Evolutionary conservation across 2,888 invertebrate genomes (phyloP).

Genomic region (Cordilura impudica): DNA sequence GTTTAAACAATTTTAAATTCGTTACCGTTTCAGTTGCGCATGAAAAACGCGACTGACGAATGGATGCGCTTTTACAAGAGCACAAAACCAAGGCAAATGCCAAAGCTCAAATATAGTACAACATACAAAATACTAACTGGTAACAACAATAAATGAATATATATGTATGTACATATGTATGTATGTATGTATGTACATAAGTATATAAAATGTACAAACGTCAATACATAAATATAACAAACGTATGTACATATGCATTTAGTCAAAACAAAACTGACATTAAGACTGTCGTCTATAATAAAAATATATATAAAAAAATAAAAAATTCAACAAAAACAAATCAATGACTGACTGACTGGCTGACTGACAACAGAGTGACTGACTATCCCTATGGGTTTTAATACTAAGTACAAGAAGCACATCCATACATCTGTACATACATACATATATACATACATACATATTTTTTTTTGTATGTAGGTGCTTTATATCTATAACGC

Average conservation of each 20-base stretch:
- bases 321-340: neutral
- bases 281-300: neutral
- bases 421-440: too few relatives aligned
- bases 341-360: neutral
- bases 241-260: neutral
- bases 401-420: too few relatives aligned
- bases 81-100: constrained; percentile 61
- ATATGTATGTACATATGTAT: neutral
- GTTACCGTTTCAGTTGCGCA: constrained; percentile 63
- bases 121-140: neutral
- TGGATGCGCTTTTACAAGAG: constrained; percentile 61
- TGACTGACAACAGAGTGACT: neutral
- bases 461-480: neutral
- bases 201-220: neutral
- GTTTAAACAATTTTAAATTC: constrained; percentile 40
- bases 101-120: constrained; percentile 51
- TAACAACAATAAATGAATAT: neutral
- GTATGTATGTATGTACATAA: neutral
- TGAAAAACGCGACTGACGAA: constrained; percentile 63
- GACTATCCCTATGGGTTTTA: neutral
- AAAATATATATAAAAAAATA: too few relatives aligned
- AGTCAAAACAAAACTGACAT: neutral
- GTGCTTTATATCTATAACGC: constrained; percentile 41
- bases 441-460: neutral
- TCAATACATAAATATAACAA: too few relatives aligned